Evolutionary conservation across 1,140 invertebrate genomes (phyloP).

Genomic region (Chironomus striatipennis): DNA sequence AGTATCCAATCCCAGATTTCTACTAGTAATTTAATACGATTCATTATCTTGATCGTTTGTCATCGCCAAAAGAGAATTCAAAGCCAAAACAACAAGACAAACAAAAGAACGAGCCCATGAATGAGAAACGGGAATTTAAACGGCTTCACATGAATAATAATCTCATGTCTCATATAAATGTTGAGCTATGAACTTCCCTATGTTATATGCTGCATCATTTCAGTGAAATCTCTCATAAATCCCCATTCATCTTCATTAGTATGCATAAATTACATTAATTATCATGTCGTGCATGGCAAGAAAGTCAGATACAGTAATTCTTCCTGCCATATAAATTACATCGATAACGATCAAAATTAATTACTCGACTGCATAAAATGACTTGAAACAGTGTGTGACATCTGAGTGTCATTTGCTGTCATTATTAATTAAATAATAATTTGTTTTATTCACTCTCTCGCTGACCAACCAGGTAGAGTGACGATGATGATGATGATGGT

Average conservation of each 20-base stretch:
- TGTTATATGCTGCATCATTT: neutral
- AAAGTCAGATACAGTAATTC: neutral
- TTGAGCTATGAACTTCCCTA: neutral
- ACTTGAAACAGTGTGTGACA: neutral
- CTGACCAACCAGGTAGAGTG: neutral
- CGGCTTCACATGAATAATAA: too few relatives aligned
- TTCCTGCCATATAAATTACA: neutral
- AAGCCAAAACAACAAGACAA: too few relatives aligned
- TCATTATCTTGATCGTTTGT: too few relatives aligned
- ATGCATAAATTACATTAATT: neutral
- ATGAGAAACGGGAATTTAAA: too few relatives aligned
- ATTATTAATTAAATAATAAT: constrained; percentile 16
- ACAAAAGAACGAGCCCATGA: too few relatives aligned
- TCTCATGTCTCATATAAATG: too few relatives aligned
- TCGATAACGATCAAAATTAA: constrained; percentile 21
- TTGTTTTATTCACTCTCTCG: neutral
- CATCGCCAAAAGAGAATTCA: too few relatives aligned
- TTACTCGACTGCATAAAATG: constrained; percentile 17
- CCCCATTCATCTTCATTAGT: neutral
- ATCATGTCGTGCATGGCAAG: neutral
- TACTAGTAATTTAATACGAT: too few relatives aligned
- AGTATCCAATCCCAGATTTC: too few relatives aligned
- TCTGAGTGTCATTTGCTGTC: constrained; percentile 14
- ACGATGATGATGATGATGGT: neutral
- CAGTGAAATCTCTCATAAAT: neutral